These are phyloP conservation scores for Alloplasta piceator DNA, from an alignment of 2,888 invertebrate genomes.

Conservation along the genomic window DNA sequence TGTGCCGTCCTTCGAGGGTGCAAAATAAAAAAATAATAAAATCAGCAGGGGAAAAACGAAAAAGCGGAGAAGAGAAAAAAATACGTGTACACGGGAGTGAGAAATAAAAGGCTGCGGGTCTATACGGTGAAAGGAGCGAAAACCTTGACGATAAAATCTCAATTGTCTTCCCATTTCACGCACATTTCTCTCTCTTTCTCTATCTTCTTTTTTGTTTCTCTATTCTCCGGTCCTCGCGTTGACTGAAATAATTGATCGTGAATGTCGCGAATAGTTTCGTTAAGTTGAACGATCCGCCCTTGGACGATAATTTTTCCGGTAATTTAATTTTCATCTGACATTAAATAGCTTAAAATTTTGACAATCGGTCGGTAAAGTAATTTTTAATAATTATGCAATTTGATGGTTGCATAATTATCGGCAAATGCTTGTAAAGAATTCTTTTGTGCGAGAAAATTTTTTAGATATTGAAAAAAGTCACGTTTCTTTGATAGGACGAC, in stretches of 20 bases:
- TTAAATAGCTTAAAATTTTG: too few relatives aligned
- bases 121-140: constrained; percentile 20
- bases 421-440: too few relatives aligned
- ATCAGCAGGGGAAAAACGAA: constrained; percentile 42
- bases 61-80: neutral
- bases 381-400: too few relatives aligned
- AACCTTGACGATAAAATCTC: constrained; percentile 67
- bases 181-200: constrained; percentile 22
- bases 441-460: too few relatives aligned
- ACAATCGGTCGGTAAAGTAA: too few relatives aligned
- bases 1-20: constrained; percentile 16
- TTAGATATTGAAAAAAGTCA: too few relatives aligned
- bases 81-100: constrained; percentile 46
- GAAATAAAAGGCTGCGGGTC: constrained; percentile 45
- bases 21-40: constrained; percentile 51
- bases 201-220: neutral
- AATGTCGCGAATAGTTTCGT: constrained; percentile 17
- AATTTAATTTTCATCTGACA: neutral
- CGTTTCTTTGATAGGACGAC: too few relatives aligned
- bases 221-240: constrained; percentile 24
- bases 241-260: constrained; percentile 38
- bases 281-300: neutral
- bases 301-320: neutral
- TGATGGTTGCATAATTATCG: too few relatives aligned
- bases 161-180: constrained; percentile 62